A percentile compares a stretch with the other conserved stretches of the same genome.
Conservation (phyloP, 2,888 invertebrate species). For the Acronicta psi region DNA sequence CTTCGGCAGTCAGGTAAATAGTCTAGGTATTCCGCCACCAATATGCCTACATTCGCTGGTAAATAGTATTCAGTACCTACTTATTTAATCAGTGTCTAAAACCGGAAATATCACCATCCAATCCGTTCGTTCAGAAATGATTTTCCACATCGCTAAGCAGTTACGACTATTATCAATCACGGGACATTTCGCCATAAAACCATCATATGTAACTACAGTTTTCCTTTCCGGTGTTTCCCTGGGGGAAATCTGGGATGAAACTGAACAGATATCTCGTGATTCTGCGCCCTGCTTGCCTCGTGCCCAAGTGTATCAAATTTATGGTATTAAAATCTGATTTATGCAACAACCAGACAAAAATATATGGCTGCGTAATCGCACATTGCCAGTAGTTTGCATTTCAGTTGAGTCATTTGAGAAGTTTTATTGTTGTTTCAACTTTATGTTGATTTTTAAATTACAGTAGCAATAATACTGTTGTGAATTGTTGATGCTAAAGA, state of each 20-base stretch:
- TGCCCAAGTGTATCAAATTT: slow-evolving; percentile 62
- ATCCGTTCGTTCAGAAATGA: slow-evolving; percentile 3
- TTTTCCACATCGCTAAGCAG: slow-evolving; percentile 41
- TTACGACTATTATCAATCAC: slow-evolving; percentile 35
- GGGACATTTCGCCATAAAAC: slow-evolving; percentile 29
- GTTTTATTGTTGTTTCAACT: not conserved
- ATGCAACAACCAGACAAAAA: slow-evolving; percentile 46
- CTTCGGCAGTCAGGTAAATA: too few relatives aligned
- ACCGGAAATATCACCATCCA: not conserved
- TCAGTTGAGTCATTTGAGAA: slow-evolving; percentile 8
- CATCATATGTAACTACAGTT: slow-evolving; percentile 52
- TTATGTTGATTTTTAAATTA: not conserved
- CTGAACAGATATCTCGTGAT: slow-evolving; percentile 60
- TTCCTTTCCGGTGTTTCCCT: slow-evolving; percentile 51
- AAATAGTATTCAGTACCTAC: too few relatives aligned
- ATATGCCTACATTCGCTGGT: too few relatives aligned
- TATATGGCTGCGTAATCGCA: slow-evolving; percentile 17
- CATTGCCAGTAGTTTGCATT: slow-evolving; percentile 11
- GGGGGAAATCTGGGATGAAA: slow-evolving; percentile 52
- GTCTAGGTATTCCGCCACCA: too few relatives aligned
- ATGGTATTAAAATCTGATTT: slow-evolving; percentile 67
- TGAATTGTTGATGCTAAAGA: too few relatives aligned
- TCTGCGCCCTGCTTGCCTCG: slow-evolving; percentile 47
- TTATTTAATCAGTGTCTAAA: too few relatives aligned
- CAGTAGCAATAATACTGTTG: too few relatives aligned